These are phyloP conservation scores for Temnothorax ravouxi DNA, from an alignment of 2,888 invertebrate species.

Conservation along the genomic window DNA sequence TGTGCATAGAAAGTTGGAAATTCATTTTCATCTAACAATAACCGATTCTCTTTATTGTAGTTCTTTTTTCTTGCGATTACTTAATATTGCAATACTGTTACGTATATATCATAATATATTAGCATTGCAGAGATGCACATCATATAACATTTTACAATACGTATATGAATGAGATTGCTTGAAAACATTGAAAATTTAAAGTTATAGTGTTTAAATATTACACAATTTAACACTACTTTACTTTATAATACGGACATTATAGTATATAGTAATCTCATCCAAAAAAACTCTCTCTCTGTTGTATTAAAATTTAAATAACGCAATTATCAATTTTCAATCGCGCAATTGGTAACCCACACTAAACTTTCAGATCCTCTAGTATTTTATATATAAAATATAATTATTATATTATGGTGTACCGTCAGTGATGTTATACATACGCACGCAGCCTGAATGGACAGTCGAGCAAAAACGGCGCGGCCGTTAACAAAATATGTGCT, in stretches of 20 bases:
- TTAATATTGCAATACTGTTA: conserved; percentile 6
- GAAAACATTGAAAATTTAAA: not conserved
- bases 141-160: not conserved
- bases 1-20: not conserved
- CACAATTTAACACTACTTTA: not conserved
- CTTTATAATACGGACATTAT: not conserved
- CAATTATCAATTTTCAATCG: not conserved
- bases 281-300: not conserved
- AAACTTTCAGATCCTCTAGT: not conserved
- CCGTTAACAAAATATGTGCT: too few relatives aligned
- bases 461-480: too few relatives aligned
- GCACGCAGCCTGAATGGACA: too few relatives aligned
- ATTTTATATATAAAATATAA: not conserved
- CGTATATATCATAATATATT: not conserved
- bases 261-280: not conserved
- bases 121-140: not conserved
- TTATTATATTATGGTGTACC: not conserved
- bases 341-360: not conserved
- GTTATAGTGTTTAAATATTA: not conserved
- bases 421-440: too few relatives aligned
- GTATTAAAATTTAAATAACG: not conserved
- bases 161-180: not conserved
- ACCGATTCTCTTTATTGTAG: not conserved
- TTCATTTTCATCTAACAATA: not conserved
- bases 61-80: not conserved